Percentiles rank a stretch among this genome's conserved stretches.
Evolutionary conservation across 2,888 invertebrate genomes (phyloP).

Genomic region (Leucania comma): DNA sequence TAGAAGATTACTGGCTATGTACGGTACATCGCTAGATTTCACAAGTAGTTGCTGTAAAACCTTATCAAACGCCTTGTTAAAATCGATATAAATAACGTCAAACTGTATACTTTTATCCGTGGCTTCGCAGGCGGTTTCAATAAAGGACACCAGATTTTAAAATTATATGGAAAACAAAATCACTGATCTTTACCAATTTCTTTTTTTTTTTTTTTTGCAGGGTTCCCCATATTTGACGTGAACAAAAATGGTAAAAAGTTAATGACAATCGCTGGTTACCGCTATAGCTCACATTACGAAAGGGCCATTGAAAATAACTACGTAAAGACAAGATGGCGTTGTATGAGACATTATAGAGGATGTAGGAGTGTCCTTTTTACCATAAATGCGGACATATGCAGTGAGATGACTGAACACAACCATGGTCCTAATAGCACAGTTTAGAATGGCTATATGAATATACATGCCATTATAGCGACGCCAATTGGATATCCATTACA

Average conservation of each 20-base stretch:
- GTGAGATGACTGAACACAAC: background rate
- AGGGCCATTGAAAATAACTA: background rate
- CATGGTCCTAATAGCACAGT: background rate
- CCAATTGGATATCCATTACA: background rate
- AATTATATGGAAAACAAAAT: no score
- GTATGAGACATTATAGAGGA: background rate
- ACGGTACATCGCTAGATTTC: no score
- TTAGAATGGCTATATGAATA: background rate
- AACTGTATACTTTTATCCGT: no score
- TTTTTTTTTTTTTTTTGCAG: background rate
- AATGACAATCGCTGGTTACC: background rate
- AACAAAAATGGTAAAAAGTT: background rate
- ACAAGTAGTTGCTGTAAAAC: no score
- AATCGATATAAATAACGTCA: no score
- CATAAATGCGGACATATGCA: background rate
- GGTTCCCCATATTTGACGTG: background rate
- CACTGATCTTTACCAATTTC: background rate
- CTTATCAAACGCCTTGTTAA: no score
- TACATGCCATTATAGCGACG: background rate
- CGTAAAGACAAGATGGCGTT: background rate
- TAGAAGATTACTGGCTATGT: no score
- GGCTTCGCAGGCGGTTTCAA: no score
- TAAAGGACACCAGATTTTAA: no score
- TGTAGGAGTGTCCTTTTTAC: background rate
- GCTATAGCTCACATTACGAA: background rate